Conservation (phyloP, 2,797 vertebrate species). For the Onychomys arenicola region DNA sequence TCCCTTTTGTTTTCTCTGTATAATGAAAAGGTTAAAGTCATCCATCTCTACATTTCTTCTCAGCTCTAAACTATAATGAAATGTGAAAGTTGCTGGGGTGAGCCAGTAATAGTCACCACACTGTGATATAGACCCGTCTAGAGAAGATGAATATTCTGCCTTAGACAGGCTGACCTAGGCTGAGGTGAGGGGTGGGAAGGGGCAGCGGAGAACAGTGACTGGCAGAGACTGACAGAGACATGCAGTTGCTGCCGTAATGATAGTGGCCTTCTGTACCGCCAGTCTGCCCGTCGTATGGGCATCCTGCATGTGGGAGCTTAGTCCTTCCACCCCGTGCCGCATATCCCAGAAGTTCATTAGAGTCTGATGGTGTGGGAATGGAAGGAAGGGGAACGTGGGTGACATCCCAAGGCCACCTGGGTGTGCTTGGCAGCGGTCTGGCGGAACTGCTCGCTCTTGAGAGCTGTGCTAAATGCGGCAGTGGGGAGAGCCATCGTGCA, state of each 20-base stretch:
- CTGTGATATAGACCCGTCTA: neutral
- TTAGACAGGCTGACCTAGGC: neutral
- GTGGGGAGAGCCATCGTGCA: neutral
- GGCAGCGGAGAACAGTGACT: neutral
- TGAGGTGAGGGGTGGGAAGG: too few relatives aligned
- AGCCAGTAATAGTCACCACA: neutral
- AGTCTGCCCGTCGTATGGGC: neutral
- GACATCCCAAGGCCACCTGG: neutral
- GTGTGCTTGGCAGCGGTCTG: neutral
- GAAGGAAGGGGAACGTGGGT: neutral
- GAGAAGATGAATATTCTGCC: neutral
- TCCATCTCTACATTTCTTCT: neutral
- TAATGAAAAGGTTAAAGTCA: neutral
- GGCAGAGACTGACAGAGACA: neutral
- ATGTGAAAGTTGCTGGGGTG: neutral
- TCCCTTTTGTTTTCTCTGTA: neutral
- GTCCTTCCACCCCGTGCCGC: neutral
- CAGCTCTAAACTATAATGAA: neutral
- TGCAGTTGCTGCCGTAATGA: rapidly evolving
- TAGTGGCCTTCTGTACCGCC: neutral
- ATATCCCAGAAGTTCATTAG: neutral
- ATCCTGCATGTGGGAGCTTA: neutral
- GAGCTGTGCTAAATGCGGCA: neutral
- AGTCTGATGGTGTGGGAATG: neutral
- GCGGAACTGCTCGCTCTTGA: too few relatives aligned